Conservation (phyloP, 37 sponge, comb jelly and placozoan species). For the Axinella damicornis region DNA sequence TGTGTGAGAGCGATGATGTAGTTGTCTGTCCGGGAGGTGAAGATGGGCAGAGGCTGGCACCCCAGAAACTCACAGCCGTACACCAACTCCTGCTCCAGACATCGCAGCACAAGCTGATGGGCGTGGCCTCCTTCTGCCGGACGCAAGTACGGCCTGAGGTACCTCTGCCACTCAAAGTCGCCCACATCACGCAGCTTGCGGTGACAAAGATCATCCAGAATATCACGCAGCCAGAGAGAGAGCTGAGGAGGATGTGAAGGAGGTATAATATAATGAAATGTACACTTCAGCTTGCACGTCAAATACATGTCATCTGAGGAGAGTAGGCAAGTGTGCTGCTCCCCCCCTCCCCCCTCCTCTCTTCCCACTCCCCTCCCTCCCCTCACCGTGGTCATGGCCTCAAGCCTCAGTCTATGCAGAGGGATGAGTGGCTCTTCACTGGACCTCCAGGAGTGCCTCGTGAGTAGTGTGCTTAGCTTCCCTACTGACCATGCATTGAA, state of each 20-base stretch:
- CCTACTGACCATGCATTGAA: slow-evolving; percentile 49
- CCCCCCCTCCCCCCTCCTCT: neutral
- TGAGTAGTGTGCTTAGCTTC: slow-evolving; percentile 55
- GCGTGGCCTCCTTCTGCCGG: neutral
- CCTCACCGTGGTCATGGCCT: slow-evolving; percentile 57
- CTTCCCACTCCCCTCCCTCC: too few relatives aligned
- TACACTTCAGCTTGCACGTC: neutral
- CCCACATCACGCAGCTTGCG: slow-evolving; percentile 68
- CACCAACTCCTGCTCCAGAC: slow-evolving; percentile 54
- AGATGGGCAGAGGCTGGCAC: slow-evolving; percentile 49
- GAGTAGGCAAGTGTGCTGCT: too few relatives aligned
- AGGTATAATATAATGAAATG: neutral
- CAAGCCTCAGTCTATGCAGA: slow-evolving; percentile 49
- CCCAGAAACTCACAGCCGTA: slow-evolving; percentile 79
- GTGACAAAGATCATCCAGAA: slow-evolving; percentile 79
- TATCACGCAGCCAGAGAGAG: slow-evolving; percentile 80
- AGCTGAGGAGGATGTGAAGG: slow-evolving; percentile 28
- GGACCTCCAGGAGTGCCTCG: slow-evolving; percentile 60
- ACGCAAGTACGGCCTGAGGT: slow-evolving; percentile 55
- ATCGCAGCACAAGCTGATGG: slow-evolving; percentile 20
- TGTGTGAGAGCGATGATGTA: slow-evolving; percentile 68
- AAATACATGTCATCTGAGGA: too few relatives aligned
- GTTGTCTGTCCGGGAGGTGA: slow-evolving; percentile 58
- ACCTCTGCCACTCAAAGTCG: slow-evolving; percentile 94
- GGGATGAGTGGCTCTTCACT: slow-evolving; percentile 25